Evolutionary conservation across 2,797 vertebrate genomes (phyloP), one percentile per base, ranked within the genome.

Genomic region (Pelochelys cantorii): DNA sequence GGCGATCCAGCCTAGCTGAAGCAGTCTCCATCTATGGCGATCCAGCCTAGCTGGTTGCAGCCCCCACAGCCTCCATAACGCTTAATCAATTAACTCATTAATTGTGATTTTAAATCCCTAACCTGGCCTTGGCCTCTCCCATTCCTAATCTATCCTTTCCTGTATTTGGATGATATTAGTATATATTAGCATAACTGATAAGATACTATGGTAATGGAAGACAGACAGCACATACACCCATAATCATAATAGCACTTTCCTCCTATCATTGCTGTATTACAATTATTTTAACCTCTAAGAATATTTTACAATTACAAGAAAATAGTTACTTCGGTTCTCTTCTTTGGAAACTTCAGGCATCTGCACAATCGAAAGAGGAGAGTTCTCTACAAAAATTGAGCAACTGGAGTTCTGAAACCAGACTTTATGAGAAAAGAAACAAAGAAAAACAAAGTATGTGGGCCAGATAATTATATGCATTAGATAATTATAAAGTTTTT

Each of bases 131-230:
- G 13, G 25, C 0, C 3, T 82, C 88, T 83, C 71, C 59, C 89
- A 91, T 10, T 0, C 77, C 94, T 91, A 88, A 79, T 94, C 93
- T 81, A 34, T 18, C 31, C 23, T 59, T 94, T 57, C 62, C 86
- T 79, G 4, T 87, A 56, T 93, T 91, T 77, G 83, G 86, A 53
- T 93, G 79, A 85, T 54, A 86, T 53, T 75, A 10, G 60, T 93
- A 95, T 88, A 90, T 95, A 81, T 95, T 92, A 95, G 87, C 85
- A 87, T 3, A 59, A n/a, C 15, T 59, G 60, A 11, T 68, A 55
- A 86, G 20, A 56, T 31, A 9, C 17, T 55, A 87, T 12, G 18
- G 22, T 25, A 52, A 87, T 42, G 68, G 25, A 11, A 60, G 11
- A 60, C 57, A 60, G 25, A 60, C 2, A 60, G 25, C 57, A 60